Evolutionary conservation across 1,140 invertebrate species (phyloP).

Genomic region (Ostrea edulis): DNA sequence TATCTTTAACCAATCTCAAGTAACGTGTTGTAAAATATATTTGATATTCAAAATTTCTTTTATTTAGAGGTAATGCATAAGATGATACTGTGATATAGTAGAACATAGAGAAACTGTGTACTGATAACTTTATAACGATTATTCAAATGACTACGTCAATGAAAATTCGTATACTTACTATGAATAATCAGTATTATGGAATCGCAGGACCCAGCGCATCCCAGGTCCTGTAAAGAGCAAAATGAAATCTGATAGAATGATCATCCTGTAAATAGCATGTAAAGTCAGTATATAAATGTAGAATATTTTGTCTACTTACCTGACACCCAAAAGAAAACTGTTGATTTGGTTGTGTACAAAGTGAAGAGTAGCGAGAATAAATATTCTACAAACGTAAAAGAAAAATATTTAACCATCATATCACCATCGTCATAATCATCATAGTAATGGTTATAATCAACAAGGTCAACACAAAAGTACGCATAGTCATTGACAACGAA

Average conservation of each 20-base stretch:
- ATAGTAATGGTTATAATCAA: not conserved
- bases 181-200: slow-evolving; percentile 1
- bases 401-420: not conserved
- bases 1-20: no score
- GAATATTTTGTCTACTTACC: not conserved
- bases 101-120: no score
- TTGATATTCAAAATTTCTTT: no score
- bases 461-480: not conserved
- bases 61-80: no score
- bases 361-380: not conserved
- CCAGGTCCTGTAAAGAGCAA: not conserved
- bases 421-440: not conserved
- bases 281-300: not conserved
- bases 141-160: no score
- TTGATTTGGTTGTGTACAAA: not conserved
- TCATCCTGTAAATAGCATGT: not conserved
- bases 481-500: not conserved
- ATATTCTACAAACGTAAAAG: not conserved
- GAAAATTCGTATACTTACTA: not conserved
- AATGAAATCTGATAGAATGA: not conserved
- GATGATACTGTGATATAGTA: no score
- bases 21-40: no score
- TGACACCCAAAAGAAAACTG: not conserved
- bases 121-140: no score
- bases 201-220: not conserved